Conservation (phyloP, 1,140 invertebrate species). For the Cryptotermes secundus region DNA sequence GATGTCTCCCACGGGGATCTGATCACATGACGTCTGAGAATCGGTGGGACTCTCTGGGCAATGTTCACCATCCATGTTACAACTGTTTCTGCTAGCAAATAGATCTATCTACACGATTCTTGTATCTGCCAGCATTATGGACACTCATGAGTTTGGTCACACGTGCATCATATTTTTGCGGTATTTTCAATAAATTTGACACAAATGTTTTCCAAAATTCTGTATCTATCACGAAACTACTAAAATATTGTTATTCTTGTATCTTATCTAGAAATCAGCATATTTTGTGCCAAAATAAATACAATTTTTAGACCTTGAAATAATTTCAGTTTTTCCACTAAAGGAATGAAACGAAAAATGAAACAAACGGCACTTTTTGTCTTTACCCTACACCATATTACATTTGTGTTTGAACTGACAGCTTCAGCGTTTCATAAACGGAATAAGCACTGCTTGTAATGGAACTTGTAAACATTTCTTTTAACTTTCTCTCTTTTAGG, state of each 20-base stretch:
- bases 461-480: too few relatives aligned
- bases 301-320: too few relatives aligned
- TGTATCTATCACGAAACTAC: too few relatives aligned
- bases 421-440: too few relatives aligned
- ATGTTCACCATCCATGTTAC: conserved; percentile 15
- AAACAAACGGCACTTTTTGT: not conserved
- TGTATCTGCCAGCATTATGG: not conserved
- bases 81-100: not conserved
- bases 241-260: not conserved
- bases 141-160: not conserved
- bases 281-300: too few relatives aligned
- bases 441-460: too few relatives aligned
- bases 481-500: too few relatives aligned
- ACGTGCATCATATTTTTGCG: not conserved
- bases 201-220: too few relatives aligned
- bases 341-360: not conserved
- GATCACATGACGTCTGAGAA: conserved; percentile 25
- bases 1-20: conserved; percentile 22
- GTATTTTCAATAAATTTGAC: not conserved
- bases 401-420: too few relatives aligned
- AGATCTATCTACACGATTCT: not conserved
- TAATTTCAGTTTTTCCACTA: too few relatives aligned
- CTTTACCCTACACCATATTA: too few relatives aligned
- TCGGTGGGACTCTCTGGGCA: conserved; percentile 26
- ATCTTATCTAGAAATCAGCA: not conserved